phyloP scores from a whole-genome alignment of 2,888 invertebrate genomes.

The Lepeophtheirus nordmannii region DNA sequence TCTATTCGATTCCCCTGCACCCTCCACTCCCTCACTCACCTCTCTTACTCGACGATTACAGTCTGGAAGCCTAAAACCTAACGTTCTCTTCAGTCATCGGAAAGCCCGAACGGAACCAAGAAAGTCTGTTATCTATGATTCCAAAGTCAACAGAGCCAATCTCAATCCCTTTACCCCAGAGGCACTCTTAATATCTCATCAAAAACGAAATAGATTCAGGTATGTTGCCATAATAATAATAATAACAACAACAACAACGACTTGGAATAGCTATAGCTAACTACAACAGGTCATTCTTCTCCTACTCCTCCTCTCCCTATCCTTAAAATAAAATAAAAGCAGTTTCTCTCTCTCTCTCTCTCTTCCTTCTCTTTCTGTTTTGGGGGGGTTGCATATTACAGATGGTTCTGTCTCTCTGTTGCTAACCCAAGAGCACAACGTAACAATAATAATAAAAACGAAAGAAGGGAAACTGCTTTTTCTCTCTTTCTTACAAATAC shows the following conservation, averaged over 20 bases:
- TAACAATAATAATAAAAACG: too few species aligned
- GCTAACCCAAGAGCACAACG: too few species aligned
- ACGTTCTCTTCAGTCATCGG: background rate
- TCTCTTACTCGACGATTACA: background rate
- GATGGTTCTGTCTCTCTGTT: too few species aligned
- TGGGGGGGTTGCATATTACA: too few species aligned
- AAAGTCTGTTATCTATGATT: background rate
- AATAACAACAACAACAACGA: too few species aligned
- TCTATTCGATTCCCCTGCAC: background rate
- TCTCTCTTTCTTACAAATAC: background rate
- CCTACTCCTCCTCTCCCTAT: too few species aligned
- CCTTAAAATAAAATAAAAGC: too few species aligned
- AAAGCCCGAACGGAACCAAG: background rate
- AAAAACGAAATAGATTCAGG: background rate
- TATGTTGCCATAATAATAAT: background rate
- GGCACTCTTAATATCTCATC: background rate
- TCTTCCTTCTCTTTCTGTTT: too few species aligned
- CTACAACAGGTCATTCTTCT: too few species aligned
- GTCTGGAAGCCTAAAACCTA: background rate
- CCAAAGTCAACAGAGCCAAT: background rate
- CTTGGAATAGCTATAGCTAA: too few species aligned
- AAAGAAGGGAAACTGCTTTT: too few species aligned
- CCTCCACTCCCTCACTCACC: background rate
- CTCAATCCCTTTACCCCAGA: background rate
- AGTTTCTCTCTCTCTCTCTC: too few species aligned